Base-by-base conservation (phyloP, 2,113 vertebrate genomes). In the Tachysurus vachellii region DNA sequence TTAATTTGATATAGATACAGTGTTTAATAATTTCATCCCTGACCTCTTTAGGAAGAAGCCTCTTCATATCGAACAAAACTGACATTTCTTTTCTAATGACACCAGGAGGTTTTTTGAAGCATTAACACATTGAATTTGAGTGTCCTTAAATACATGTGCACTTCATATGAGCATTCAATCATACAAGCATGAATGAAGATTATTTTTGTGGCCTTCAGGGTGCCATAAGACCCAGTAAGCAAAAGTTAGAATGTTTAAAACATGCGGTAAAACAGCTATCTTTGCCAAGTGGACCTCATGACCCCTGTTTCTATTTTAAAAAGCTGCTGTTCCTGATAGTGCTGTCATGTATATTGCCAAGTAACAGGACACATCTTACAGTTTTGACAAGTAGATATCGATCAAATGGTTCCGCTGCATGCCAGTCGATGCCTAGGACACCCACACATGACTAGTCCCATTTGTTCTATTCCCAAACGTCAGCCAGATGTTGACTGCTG, bases 271-370 rank as follows among this genome's bases (percentile, higher is more conserved):
- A 75, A 77, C 14, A 76, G 47, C 19, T 26, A 50, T 50, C 47
- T 76, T 76, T n/a, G 44, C 23, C 13, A 44, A 16, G 13, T n/a
- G 23, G 71, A 75, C 71, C 73, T 76, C 44, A 76, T 50, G 75
- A 77, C 75, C 75, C 26, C 19, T 36, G 75, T 54, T 54, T 26
- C 75, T 77, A 77, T 77, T 28, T 77, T 77, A 28, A 77, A 77
- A 77, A 53, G 44, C 73, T 47, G 71, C 71, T 28, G 47, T 54
- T 54, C 75, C 75, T 54, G 75, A 77, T 77, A 77, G 44, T 10
- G 17, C 75, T 9, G 7, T 77, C 50, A 54, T 54, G n/a, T 47
- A 77, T 44, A 50, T 50, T 42, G 42, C 71, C 42, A 75, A 75
- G 26, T 5, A 26, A 26, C 44, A 50, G 73, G 31, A 70, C 31